Evolutionary conservation across 2,888 invertebrate species (phyloP).

Genomic region (Apoderus coryli): DNA sequence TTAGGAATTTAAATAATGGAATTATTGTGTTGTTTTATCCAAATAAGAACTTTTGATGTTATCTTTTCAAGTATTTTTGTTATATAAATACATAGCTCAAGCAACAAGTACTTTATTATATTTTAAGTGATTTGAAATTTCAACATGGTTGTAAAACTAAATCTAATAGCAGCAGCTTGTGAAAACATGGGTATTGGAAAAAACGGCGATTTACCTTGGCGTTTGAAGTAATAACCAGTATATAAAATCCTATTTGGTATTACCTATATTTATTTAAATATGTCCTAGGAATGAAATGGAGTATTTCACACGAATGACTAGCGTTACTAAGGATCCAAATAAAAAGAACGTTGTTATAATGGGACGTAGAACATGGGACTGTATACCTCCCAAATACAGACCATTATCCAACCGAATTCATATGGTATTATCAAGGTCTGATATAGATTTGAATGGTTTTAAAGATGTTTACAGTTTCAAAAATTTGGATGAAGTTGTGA

Average conservation of each 20-base stretch:
- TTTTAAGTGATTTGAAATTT: constrained; percentile 1
- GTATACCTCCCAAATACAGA: constrained; percentile 56
- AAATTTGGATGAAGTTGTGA: constrained; percentile 53
- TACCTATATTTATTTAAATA: too few relatives aligned
- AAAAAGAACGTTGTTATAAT: constrained; percentile 86
- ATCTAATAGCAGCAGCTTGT: constrained; percentile 73
- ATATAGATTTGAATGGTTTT: constrained; percentile 28
- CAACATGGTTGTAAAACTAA: constrained; percentile 37
- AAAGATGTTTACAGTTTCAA: constrained; percentile 44
- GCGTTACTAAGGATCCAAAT: constrained; percentile 41
- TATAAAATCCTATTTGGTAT: too few relatives aligned
- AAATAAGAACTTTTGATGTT: too few relatives aligned
- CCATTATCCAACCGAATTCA: constrained; percentile 71
- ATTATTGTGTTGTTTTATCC: too few relatives aligned
- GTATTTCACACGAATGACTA: constrained; percentile 71
- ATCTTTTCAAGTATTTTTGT: too few relatives aligned
- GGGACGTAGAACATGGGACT: constrained; percentile 90
- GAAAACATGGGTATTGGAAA: constrained; percentile 86
- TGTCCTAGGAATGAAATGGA: constrained; percentile 84
- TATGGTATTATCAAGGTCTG: constrained; percentile 56
- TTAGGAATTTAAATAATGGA: too few relatives aligned
- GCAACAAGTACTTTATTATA: too few relatives aligned
- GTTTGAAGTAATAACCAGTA: constrained; percentile 69
- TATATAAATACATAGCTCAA: too few relatives aligned
- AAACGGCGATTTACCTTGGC: constrained; percentile 81